Conservation (phyloP, 92 coral and sea anemone genomes). For the Umimayanthus kanabou region DNA sequence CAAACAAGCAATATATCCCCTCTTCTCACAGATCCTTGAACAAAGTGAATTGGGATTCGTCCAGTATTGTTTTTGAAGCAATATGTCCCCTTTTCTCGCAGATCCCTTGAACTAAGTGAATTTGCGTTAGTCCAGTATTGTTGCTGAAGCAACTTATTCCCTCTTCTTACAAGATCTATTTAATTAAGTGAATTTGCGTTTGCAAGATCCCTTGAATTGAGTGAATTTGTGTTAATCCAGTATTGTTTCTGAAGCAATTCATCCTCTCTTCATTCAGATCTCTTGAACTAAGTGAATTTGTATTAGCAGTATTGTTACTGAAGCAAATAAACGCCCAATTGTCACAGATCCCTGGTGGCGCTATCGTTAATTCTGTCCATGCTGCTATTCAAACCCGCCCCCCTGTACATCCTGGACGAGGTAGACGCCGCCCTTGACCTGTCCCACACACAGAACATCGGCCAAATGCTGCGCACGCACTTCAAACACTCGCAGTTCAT, state of each 20-base stretch:
- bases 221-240: too few relatives aligned
- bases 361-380: constrained; percentile 94
- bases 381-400: constrained; percentile 97
- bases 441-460: constrained; percentile 98
- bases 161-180: not conserved
- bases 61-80: not conserved
- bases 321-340: not conserved
- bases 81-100: too few relatives aligned
- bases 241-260: not conserved
- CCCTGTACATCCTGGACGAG: constrained; percentile 95
- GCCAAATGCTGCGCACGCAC: constrained; percentile 94
- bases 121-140: not conserved
- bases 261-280: not conserved
- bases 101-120: too few relatives aligned
- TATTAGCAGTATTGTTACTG: not conserved
- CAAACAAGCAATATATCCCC: too few relatives aligned
- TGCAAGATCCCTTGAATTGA: too few relatives aligned
- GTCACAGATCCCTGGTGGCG: constrained; percentile 72
- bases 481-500: constrained; percentile 97
- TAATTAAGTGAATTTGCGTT: too few relatives aligned
- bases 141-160: not conserved
- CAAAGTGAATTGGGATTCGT: too few relatives aligned
- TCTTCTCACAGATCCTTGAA: too few relatives aligned
- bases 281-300: not conserved
- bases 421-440: constrained; percentile 99